Evolutionary conservation across 2,113 vertebrate genomes (phyloP), one percentile per base, ranked within the genome.

Genomic region (Orthonyx spaldingii): DNA sequence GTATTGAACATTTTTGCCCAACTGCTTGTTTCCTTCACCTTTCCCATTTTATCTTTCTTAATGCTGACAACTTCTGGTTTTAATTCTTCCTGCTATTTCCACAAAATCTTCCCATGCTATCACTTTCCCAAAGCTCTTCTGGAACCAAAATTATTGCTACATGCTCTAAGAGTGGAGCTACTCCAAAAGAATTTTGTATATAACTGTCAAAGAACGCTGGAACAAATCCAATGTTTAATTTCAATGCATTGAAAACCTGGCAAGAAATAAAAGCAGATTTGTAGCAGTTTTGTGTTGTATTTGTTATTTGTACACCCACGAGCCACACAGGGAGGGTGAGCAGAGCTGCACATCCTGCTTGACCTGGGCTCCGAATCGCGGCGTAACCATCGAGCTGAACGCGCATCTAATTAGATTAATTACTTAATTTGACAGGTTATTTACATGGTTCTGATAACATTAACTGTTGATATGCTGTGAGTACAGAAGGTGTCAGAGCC

Each of bases 311-410:
- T 20, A 46, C 15, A 35, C 18, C 18, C 32, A 33, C 0, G 1
- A 61, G 69, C 21, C 68, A 3, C 63, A 15, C 72, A 41, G 2
- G 7, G 41, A 49, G 33, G 39, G 18, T 2, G 22, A 70, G 18
- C 32, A 61, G 39, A 66, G 52, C 76, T 59, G 35, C 44, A 32
- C n/a, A 10, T 46, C 30, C 46, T 56, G 22, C 42, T 37, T 0
- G 0, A 50, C n/a, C 59, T 4, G 3, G 49, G 49, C 68, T 89
- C 74, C 1, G 4, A 28, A 76, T 20, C 0, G 0, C 0, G 0
- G 10, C 3, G 0, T 2, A 37, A 10, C 52, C 42, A 26, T 37
- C 3, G 10, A 64, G 33, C 50, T 61, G 65, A 87, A 30, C 0
- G 1, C 75, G 46, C 49, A 14, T n/a, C 30, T 52, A 39, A 87